Percentiles rank a stretch among this genome's conserved stretches.
These are phyloP conservation scores for Eufriesea mexicana DNA, from an alignment of 1,140 invertebrate species.

Conservation along the genomic window DNA sequence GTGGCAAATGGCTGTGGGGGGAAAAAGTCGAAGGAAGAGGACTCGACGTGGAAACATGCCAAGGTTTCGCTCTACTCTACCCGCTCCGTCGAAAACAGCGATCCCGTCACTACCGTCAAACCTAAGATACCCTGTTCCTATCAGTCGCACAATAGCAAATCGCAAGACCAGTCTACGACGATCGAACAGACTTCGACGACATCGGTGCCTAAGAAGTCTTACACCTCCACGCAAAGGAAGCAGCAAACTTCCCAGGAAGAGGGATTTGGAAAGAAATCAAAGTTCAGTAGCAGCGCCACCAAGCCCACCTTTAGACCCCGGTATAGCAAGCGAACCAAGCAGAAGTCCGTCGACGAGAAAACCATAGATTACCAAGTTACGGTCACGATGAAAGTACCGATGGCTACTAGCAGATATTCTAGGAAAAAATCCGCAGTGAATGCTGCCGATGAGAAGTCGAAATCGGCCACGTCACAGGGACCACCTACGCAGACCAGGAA, in stretches of 20 bases:
- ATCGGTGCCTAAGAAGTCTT: not conserved
- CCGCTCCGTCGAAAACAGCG: not conserved
- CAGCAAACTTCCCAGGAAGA: not conserved
- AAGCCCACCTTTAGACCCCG: conserved; percentile 37
- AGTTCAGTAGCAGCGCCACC: not conserved
- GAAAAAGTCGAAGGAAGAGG: conserved; percentile 54
- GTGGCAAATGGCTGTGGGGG: conserved; percentile 12
- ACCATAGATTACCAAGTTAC: not conserved
- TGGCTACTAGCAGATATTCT: conserved; percentile 62
- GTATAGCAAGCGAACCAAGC: conserved; percentile 42
- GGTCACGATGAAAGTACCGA: conserved; percentile 32
- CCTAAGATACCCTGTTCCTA: conserved; percentile 15
- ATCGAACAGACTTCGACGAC: not conserved
- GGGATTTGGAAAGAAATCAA: not conserved
- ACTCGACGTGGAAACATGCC: conserved; percentile 1
- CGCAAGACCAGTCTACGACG: not conserved
- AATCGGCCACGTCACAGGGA: conserved; percentile 36
- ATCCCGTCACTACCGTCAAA: conserved; percentile 14
- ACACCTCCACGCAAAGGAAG: not conserved
- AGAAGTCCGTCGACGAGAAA: not conserved
- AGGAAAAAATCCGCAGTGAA: conserved; percentile 59
- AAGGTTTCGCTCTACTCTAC: not conserved
- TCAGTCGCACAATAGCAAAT: not conserved
- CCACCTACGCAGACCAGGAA: conserved; percentile 42
- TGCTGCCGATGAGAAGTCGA: conserved; percentile 40